Conservation (phyloP, 1,140 invertebrate genomes). For the Drosophila nasuta region DNA sequence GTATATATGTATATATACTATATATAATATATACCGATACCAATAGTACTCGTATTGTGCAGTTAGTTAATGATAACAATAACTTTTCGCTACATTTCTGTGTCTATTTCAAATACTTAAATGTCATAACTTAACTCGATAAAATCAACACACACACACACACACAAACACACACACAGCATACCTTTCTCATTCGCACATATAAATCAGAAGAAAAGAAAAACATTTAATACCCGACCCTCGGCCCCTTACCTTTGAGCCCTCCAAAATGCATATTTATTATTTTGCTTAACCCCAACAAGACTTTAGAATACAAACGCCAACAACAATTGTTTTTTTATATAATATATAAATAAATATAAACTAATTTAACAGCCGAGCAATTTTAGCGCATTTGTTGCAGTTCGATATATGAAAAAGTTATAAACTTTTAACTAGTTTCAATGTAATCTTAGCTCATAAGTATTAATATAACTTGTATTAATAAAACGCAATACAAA, state of each 20-base stretch:
- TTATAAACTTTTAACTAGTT: constrained; percentile 71
- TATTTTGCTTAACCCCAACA: constrained; percentile 24
- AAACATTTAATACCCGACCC: constrained; percentile 33
- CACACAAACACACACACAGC: constrained; percentile 20
- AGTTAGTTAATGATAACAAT: constrained; percentile 59
- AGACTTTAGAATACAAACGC: constrained; percentile 30
- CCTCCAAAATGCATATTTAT: constrained; percentile 27
- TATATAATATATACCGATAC: constrained; percentile 32
- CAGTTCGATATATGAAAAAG: constrained; percentile 58
- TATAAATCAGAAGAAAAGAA: constrained; percentile 7
- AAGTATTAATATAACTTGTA: constrained; percentile 73
- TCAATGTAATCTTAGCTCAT: constrained; percentile 71
- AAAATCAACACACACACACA: constrained; percentile 20
- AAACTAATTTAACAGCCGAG: constrained; percentile 55
- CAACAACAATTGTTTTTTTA: constrained; percentile 21
- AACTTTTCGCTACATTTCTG: constrained; percentile 76
- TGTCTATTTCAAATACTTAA: constrained; percentile 76
- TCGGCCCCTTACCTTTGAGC: constrained; percentile 3
- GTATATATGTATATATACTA: constrained; percentile 18
- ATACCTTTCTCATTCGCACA: constrained; percentile 28
- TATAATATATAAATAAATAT: constrained; percentile 33
- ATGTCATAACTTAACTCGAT: constrained; percentile 57
- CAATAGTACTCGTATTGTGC: constrained; percentile 37
- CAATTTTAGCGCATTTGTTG: constrained; percentile 69
- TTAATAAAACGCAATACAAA: constrained; percentile 82